phyloP scores from a whole-genome alignment of 2,888 invertebrate genomes.

The Spilarctia lutea region DNA sequence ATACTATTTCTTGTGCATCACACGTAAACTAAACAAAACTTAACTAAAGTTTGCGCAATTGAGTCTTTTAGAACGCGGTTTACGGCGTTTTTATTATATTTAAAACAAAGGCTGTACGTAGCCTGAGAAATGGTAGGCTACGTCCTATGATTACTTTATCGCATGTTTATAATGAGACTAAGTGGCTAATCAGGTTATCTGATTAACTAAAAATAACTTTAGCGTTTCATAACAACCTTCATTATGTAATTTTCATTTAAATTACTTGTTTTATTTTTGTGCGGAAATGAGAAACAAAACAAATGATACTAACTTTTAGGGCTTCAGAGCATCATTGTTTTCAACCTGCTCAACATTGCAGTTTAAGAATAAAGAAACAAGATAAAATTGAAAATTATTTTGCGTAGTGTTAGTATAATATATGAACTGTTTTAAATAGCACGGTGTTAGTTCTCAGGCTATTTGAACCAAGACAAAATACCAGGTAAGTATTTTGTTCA shows the following conservation, averaged over 20 bases:
- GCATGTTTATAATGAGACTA: slow-evolving; percentile 43
- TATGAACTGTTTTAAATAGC: no score
- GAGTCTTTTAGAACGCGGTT: neutral
- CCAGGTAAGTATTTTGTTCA: no score
- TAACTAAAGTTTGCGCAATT: neutral
- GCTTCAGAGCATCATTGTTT: neutral
- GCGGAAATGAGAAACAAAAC: neutral
- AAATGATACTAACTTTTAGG: neutral
- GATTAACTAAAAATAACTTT: slow-evolving; percentile 16
- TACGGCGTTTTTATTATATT: neutral
- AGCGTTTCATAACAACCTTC: neutral
- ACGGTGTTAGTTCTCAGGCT: no score
- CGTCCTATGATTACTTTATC: slow-evolving; percentile 28
- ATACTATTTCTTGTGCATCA: neutral
- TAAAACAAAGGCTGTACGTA: slow-evolving; percentile 36
- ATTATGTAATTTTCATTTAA: neutral
- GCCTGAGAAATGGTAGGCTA: slow-evolving; percentile 35
- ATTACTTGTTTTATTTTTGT: neutral
- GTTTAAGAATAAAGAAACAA: no score
- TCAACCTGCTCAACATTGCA: no score
- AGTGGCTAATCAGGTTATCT: slow-evolving; percentile 10
- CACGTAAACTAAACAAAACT: neutral
- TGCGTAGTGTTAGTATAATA: no score
- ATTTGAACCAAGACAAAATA: no score
- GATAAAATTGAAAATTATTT: no score